phyloP scores from a whole-genome alignment of 2,797 vertebrate genomes.

The Limosa lapponica region DNA sequence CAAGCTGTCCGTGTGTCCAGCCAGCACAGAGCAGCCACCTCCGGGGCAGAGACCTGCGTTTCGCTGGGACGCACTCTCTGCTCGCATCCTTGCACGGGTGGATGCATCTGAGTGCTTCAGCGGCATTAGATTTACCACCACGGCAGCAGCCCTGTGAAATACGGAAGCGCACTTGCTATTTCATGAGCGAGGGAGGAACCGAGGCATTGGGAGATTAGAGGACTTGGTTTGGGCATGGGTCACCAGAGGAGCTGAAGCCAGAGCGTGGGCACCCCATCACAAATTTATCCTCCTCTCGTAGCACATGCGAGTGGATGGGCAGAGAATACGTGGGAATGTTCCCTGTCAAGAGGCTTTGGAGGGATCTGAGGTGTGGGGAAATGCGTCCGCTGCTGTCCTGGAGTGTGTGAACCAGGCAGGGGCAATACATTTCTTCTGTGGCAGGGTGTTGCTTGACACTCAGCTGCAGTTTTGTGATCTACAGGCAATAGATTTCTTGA shows the following conservation, averaged over 20 bases:
- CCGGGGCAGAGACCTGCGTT: background rate
- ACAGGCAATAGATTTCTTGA: background rate
- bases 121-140: background rate
- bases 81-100: background rate
- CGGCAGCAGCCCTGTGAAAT: background rate
- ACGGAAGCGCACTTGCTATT: background rate
- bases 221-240: background rate
- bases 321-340: accelerated
- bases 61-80: background rate
- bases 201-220: background rate
- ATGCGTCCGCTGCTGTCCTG: background rate
- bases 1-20: background rate
- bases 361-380: background rate
- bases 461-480: background rate
- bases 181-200: background rate
- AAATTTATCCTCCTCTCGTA: background rate
- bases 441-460: background rate
- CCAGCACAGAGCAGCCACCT: background rate
- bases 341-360: background rate
- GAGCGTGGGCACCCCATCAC: background rate
- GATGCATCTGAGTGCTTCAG: background rate
- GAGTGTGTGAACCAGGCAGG: background rate
- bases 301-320: background rate
- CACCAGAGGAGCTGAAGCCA: background rate
- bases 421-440: background rate